phyloP scores from a whole-genome alignment of 2,888 invertebrate genomes.

The Brenthis daphne region DNA sequence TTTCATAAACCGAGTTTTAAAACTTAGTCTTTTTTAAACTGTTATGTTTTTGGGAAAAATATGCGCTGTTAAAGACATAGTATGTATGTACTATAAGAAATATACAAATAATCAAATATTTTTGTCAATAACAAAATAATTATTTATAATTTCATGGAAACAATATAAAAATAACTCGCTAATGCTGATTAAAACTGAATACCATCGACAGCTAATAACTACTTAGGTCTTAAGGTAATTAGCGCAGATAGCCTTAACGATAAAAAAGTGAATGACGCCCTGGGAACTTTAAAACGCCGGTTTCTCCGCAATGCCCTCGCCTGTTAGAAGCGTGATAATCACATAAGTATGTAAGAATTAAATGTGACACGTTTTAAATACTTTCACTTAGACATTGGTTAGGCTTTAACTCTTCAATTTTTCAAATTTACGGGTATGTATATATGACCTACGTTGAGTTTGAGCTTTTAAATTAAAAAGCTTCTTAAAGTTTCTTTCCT shows the following conservation, averaged over 20 bases:
- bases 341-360: background rate
- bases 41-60: too few species aligned
- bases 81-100: too few species aligned
- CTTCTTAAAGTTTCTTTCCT: too few species aligned
- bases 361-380: background rate
- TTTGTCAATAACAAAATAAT: conserved; percentile 5
- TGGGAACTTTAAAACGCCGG: conserved; percentile 39
- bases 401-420: background rate
- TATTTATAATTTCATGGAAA: background rate
- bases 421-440: background rate
- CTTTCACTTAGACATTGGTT: background rate
- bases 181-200: conserved; percentile 23
- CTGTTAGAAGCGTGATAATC: conserved; percentile 1
- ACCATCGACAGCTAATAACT: conserved; percentile 38
- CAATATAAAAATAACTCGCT: background rate
- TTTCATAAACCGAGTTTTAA: background rate
- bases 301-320: conserved; percentile 30
- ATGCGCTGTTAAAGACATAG: too few species aligned
- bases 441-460: background rate
- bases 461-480: background rate
- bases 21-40: too few species aligned
- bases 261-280: conserved; percentile 41
- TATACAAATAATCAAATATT: too few species aligned
- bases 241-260: conserved; percentile 42
- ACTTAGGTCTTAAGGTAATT: conserved; percentile 40